Evolutionary conservation across 2,888 invertebrate genomes (phyloP).

Genomic region (Drosophila subquinaria): DNA sequence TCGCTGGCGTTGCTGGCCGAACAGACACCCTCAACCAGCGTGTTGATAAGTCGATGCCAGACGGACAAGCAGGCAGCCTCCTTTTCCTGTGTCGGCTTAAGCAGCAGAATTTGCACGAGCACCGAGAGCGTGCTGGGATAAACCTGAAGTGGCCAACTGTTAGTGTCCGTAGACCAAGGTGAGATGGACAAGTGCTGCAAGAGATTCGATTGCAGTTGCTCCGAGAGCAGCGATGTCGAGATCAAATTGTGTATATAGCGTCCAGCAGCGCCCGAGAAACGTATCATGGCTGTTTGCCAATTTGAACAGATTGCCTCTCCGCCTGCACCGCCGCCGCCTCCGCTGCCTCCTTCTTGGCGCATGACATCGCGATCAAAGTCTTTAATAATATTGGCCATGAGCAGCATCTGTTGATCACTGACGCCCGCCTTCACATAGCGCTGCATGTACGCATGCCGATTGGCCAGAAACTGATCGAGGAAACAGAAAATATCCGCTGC

Average conservation of each 20-base stretch:
- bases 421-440: conserved; percentile 89
- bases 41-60: conserved; percentile 96
- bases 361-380: conserved; percentile 96
- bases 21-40: conserved; percentile 93
- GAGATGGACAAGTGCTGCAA: conserved; percentile 91
- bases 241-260: conserved; percentile 89
- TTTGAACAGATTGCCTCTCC: conserved; percentile 71
- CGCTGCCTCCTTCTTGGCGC: conserved; percentile 90
- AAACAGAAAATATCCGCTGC: conserved; percentile 95
- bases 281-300: conserved; percentile 85
- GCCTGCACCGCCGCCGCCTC: conserved; percentile 22
- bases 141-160: conserved; percentile 92
- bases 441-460: conserved; percentile 87
- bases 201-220: conserved; percentile 90
- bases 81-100: conserved; percentile 93
- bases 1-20: conserved; percentile 79
- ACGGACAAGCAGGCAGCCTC: conserved; percentile 96
- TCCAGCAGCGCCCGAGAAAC: conserved; percentile 85
- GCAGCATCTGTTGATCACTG: conserved; percentile 94
- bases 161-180: conserved; percentile 89
- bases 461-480: conserved; percentile 91
- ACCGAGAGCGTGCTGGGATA: conserved; percentile 92
- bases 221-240: conserved; percentile 89
- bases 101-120: conserved; percentile 93
- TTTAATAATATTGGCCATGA: conserved; percentile 94